Evolutionary conservation across 2,888 invertebrate genomes (phyloP).

Genomic region (Oligia latruncula): DNA sequence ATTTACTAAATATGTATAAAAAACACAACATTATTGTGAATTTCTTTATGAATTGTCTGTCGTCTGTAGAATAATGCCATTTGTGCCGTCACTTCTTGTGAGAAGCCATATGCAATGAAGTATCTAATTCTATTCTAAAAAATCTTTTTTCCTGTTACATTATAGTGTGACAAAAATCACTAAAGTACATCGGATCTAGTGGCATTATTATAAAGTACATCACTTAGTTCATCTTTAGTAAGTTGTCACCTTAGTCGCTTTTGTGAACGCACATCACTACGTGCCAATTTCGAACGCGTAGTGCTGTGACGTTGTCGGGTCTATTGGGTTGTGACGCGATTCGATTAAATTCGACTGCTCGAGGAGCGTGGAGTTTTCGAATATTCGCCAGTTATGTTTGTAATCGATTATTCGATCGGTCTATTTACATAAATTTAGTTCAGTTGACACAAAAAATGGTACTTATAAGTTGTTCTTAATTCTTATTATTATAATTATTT

Average conservation of each 20-base stretch:
- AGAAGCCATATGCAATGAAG: constrained; percentile 60
- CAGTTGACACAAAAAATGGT: constrained; percentile 67
- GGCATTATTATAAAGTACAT: constrained; percentile 43
- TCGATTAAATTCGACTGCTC: constrained; percentile 61
- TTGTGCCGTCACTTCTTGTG: constrained; percentile 30
- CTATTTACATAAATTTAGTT: constrained; percentile 62
- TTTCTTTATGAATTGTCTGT: constrained; percentile 32
- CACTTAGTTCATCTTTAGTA: constrained; percentile 55
- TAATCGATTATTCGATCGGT: constrained; percentile 64
- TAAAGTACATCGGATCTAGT: constrained; percentile 34
- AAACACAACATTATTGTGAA: constrained; percentile 34
- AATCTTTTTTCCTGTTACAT: constrained; percentile 48
- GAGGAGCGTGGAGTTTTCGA: constrained; percentile 58
- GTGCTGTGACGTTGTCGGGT: constrained; percentile 66
- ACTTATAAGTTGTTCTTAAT: constrained; percentile 71
- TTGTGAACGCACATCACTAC: constrained; percentile 57
- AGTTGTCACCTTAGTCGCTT: constrained; percentile 65
- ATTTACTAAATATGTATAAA: constrained; percentile 58
- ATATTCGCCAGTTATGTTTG: constrained; percentile 63
- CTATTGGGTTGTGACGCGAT: constrained; percentile 65
- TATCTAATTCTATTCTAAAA: constrained; percentile 57
- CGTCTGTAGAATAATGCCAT: constrained; percentile 46
- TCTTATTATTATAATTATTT: constrained; percentile 67
- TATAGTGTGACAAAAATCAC: constrained; percentile 53
- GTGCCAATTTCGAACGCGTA: constrained; percentile 52